A percentile compares a stretch with the other conserved stretches of the same genome.
Conservation (phyloP, 2,113 vertebrate genomes). For the Taurulus bubalis region DNA sequence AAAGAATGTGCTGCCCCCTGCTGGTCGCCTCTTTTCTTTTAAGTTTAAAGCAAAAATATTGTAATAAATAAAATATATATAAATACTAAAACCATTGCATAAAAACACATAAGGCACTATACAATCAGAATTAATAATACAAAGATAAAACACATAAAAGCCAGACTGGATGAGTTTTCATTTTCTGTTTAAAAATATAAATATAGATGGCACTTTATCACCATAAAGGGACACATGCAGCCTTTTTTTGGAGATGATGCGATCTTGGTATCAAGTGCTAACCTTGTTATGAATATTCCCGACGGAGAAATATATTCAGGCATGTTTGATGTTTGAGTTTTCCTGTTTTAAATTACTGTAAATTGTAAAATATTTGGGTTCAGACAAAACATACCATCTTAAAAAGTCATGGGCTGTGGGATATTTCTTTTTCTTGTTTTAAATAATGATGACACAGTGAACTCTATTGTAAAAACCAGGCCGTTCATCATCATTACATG, state of each 20-base stretch:
- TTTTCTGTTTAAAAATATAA: neutral
- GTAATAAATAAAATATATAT: neutral
- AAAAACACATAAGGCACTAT: neutral
- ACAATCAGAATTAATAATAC: neutral
- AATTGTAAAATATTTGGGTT: neutral
- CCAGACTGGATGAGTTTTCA: neutral
- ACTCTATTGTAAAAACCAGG: neutral
- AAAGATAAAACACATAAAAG: neutral
- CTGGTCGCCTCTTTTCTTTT: conserved; percentile 31
- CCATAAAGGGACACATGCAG: neutral
- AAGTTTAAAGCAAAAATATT: neutral
- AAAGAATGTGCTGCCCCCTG: conserved; percentile 68
- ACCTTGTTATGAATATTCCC: neutral
- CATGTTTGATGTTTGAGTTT: neutral
- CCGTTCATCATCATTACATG: neutral
- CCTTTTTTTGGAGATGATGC: neutral
- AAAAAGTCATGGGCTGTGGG: neutral
- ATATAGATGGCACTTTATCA: too few relatives aligned
- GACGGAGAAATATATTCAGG: neutral
- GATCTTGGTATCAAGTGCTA: neutral
- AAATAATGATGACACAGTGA: neutral
- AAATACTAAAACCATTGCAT: neutral
- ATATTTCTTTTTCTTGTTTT: neutral
- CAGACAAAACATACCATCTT: neutral
- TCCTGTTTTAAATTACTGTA: neutral